Evolutionary conservation across 2,113 vertebrate genomes (phyloP), one percentile per base, ranked within the genome.

Genomic region (Arvicanthis niloticus): DNA sequence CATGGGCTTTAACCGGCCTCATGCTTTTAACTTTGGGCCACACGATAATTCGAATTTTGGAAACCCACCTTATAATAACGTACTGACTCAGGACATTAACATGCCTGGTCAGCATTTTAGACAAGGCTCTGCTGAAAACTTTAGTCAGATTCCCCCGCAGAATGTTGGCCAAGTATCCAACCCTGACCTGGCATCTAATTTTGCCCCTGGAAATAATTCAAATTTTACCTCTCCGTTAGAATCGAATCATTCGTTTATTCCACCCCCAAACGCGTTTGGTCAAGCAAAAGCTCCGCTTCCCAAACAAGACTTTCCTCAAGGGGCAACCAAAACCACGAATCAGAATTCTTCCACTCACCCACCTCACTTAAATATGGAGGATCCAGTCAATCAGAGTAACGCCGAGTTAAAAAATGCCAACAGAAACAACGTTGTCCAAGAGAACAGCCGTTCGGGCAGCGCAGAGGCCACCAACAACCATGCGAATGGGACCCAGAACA

Each of bases 51-150:
- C 98, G 42, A 84, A 90, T 78, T 99, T 98, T 87, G 98, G 97
- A 76, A 99, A 97, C 95, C 98, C 98, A 19, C 87, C 98, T 86
- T 99, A 99, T 1, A 97, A 97, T 58, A 78, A 96, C 9, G 97
- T 97, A 76, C 96, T 98, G 81, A 98, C 91, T 92, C 98, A 98
- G 34, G 98, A 98, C 86, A 97, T 99, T 91, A 97, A 31, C 80
- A 97, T 99, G 85, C 98, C 98, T n/a, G 95, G 97, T 96, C 99
- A 98, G 86, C 98, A 98, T 96, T 99, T 99, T 96, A 98, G 99
- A 95, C 98, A 98, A 60, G 98, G 98, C 91, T 98, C 98, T 13
- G 98, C 97, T 77, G 99, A 99, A 96, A 98, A 98, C 95, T 98
- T 98, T 42, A 97, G 88, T 91, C 99, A 98, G 77, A 97, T 98